Evolutionary conservation across 2,888 invertebrate species (phyloP).

Genomic region (Tanaodytes sp.): DNA sequence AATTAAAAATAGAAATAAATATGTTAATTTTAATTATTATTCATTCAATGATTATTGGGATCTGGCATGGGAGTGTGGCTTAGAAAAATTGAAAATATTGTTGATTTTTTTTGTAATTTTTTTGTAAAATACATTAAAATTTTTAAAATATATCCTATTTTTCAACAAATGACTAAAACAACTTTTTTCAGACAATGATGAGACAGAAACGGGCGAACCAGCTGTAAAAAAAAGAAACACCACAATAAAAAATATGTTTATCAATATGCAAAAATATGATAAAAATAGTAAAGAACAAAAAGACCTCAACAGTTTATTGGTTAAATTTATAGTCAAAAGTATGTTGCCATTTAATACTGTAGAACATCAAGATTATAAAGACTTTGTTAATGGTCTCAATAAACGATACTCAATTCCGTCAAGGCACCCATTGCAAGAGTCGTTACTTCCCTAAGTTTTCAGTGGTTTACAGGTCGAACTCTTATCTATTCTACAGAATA

Average conservation of each 20-base stretch:
- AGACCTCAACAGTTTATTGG: background rate
- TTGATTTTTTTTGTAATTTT: too few species aligned
- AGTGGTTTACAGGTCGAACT: background rate
- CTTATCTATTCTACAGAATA: background rate
- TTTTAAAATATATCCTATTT: too few species aligned
- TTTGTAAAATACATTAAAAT: too few species aligned
- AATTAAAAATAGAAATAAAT: too few species aligned
- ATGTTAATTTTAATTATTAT: too few species aligned
- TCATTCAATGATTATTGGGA: too few species aligned
- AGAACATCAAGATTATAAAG: constrained; percentile 12
- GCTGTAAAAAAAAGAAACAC: background rate
- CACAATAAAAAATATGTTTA: background rate
- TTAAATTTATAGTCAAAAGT: constrained; percentile 6
- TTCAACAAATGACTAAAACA: too few species aligned
- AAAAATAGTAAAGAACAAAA: constrained; percentile 16
- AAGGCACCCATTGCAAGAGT: background rate
- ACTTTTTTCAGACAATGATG: background rate
- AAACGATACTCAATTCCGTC: constrained; percentile 10
- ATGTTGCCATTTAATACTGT: constrained; percentile 19
- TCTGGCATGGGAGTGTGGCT: too few species aligned
- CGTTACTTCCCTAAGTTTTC: background rate
- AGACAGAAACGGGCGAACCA: background rate
- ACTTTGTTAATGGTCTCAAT: constrained; percentile 13
- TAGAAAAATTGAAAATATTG: too few species aligned
- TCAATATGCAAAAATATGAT: background rate